Base-by-base conservation (phyloP, 30 jellyfish, hydroid and myxozoan genomes). In the Aurelia sp. region DNA sequence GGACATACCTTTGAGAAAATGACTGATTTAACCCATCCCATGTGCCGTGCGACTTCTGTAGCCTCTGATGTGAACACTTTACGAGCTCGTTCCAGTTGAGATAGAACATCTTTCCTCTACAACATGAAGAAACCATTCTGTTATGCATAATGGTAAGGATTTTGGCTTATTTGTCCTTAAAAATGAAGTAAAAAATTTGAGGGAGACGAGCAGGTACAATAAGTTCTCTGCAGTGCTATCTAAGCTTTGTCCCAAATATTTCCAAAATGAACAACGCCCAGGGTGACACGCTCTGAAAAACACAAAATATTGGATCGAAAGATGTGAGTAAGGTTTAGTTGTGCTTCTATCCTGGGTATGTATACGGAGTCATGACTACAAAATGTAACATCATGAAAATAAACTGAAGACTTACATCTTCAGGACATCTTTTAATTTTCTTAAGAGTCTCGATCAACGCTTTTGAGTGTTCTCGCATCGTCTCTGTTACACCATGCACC, bases 11-110 rank as follows among this genome's bases (percentile, higher is more conserved):
- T 66, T 48, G 98, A 92, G 62, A 92, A 92, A 9, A 92, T 92
- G 41, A 92, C 97, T 5, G 98, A 92, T 47, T 92, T 92, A 21
- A 92, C 98, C 98, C 98, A 92, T 59, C 98, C 98, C 98, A 92
- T 92, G 51, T 92, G 98, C 55, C 98, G 44, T 17, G 98, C 98
- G 1, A 92, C 98, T 66, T 92, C 98, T 13, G 98, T 92, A 8
- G 98, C 98, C 61, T 92, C 98, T 58, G 92, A 86, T 33, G 98
- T 92, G 63, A 92, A 92, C 2, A 92, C 98, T 57, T 71, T 65
- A 40, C 88, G 77, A 9, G 98, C 98, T 7, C 98, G 88, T 31
- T 83, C 96, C 68, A 92, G 71, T 69, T 92, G 97, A 10, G 71
- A 75, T 31, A 79, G 10, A 30, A 92, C 97, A 64, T 92, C 98